Evolutionary conservation across 2,888 invertebrate genomes (phyloP).

Genomic region (Caradrina kadenii): DNA sequence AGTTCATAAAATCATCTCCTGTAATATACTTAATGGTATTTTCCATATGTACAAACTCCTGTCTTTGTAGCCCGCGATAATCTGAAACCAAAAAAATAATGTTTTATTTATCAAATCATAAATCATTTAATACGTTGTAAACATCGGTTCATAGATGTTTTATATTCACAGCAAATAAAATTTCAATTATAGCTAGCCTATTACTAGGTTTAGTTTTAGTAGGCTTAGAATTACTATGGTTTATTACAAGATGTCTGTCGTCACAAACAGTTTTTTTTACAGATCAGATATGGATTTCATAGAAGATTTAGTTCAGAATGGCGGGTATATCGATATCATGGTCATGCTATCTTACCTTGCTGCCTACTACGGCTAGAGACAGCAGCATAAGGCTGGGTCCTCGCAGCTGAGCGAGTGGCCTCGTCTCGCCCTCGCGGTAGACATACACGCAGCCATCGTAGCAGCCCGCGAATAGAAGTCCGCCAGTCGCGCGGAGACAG

Average conservation of each 20-base stretch:
- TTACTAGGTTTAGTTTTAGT: too few species aligned
- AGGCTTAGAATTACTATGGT: too few species aligned
- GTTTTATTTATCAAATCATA: background rate
- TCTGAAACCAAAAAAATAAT: constrained; percentile 84
- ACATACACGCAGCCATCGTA: constrained; percentile 95
- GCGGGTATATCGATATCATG: too few species aligned
- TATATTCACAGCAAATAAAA: too few species aligned
- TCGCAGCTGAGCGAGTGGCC: constrained; percentile 91
- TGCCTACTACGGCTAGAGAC: constrained; percentile 92
- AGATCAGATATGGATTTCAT: too few species aligned
- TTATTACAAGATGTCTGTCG: too few species aligned
- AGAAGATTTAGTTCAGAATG: too few species aligned
- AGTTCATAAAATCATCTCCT: constrained; percentile 87
- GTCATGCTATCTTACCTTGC: constrained; percentile 61
- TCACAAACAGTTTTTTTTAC: too few species aligned
- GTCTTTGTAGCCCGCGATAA: constrained; percentile 93
- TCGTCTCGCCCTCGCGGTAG: constrained; percentile 89
- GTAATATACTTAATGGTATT: constrained; percentile 89
- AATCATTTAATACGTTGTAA: too few species aligned
- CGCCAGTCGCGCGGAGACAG: constrained; percentile 92
- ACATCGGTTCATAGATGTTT: too few species aligned
- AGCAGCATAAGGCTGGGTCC: constrained; percentile 94
- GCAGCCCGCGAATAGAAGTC: constrained; percentile 93
- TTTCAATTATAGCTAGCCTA: too few species aligned
- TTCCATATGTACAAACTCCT: constrained; percentile 92